Base-by-base conservation (phyloP, 1,140 invertebrate species). In the Listronotus oregonensis region DNA sequence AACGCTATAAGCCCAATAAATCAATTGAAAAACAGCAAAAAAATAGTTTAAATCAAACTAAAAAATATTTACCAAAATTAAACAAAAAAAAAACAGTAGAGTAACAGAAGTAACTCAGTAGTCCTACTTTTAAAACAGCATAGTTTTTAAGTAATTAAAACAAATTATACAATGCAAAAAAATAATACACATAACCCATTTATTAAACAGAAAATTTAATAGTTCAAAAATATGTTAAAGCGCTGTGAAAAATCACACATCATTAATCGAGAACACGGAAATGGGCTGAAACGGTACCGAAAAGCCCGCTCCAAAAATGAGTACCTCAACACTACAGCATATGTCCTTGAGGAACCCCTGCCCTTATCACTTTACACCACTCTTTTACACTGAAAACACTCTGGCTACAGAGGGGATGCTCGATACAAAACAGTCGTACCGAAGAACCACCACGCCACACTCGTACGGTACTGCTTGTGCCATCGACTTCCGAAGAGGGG, bases 331-430 rank as follows among this genome's bases (percentile, higher is more conserved):
- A 17, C 34, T 12, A 21, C 21, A 31, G 32, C 10, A 17, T 5
- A 27, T 27, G 64, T 66, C 64, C 64, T 66, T 66, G 64, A 47
- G 31, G 44, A 46, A 66, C 64, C 59, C 64, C 55, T 60, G 64
- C 64, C 64, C 64, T 66, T 66, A 66, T 59, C 64, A 46, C 21
- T 10, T 32, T 11, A 17, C 49, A 52, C 60, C 60, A 62, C 51
- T 64, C 62, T 64, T 49, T 15, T 54, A 44, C 63, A 18, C 64
- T 17, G 14, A n/a, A 65, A 73, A 58, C 72, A 71, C 72, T 63
- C 76, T 67, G 54, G 37, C 42, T 47, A 62, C 71, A 72, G 75
- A 70, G 75, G 75, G 75, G 75, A 72, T 73, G 72, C 64, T 59
- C 40, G 47, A 56, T 54, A 58, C 60, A 43, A 47, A 40, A 51